A percentile compares a stretch with the other conserved stretches of the same genome.
These are phyloP conservation scores for Phocoena phocoena DNA, from an alignment of 2,113 vertebrate genomes.

Conservation along the genomic window DNA sequence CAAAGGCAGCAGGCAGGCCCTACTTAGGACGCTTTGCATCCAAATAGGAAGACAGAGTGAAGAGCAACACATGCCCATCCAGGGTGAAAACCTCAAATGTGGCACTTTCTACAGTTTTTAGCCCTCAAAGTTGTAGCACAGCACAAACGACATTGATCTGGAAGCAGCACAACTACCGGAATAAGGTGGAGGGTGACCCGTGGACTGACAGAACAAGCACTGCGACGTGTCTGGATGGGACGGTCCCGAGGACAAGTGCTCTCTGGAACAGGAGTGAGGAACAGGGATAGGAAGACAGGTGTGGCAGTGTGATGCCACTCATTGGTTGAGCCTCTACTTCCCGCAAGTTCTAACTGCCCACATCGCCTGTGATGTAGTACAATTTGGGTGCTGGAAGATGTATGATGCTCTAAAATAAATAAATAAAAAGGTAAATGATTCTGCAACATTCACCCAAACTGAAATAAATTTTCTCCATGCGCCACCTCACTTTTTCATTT, in stretches of 20 bases:
- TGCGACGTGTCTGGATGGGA: accelerated
- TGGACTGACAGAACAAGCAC: background rate
- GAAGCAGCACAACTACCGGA: background rate
- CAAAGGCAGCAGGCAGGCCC: too few species aligned
- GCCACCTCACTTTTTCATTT: background rate
- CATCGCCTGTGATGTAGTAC: accelerated
- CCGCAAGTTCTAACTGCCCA: background rate
- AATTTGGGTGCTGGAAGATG: background rate
- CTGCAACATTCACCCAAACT: background rate
- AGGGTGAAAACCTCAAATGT: background rate
- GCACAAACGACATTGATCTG: background rate
- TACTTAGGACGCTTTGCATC: accelerated
- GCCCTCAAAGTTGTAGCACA: background rate
- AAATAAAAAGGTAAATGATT: background rate
- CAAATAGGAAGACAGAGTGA: background rate
- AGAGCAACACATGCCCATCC: background rate
- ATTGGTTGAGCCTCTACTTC: background rate
- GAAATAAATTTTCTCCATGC: background rate
- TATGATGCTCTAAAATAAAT: background rate
- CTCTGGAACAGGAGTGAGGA: background rate
- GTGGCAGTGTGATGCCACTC: background rate
- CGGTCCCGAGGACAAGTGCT: accelerated
- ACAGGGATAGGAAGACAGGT: background rate
- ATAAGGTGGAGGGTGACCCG: background rate
- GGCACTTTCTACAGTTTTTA: background rate